Evolutionary conservation across 1,140 invertebrate species (phyloP).

Genomic region (Tetraneura akinire): DNA sequence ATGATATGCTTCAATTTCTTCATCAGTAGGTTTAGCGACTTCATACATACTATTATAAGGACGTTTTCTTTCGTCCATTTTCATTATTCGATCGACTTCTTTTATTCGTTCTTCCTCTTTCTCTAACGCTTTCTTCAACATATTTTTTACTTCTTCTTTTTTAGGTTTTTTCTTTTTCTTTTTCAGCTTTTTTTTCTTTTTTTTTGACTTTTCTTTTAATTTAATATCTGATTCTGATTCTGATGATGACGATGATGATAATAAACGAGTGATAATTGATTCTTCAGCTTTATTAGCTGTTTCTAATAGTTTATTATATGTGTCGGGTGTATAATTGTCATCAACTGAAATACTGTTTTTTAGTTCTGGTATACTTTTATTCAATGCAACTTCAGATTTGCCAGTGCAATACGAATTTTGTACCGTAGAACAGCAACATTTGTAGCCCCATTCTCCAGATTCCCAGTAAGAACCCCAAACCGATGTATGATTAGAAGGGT

Average conservation of each 20-base stretch:
- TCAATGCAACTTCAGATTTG: constrained; percentile 68
- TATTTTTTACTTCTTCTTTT: constrained; percentile 58
- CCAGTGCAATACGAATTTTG: constrained; percentile 90
- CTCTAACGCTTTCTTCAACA: constrained; percentile 59
- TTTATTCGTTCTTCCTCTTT: constrained; percentile 61
- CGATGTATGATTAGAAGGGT: constrained; percentile 87
- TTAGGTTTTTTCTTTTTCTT: constrained; percentile 59
- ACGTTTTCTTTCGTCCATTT: constrained; percentile 84
- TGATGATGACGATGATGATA: constrained; percentile 10
- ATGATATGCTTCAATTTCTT: constrained; percentile 91
- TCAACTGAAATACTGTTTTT: constrained; percentile 36
- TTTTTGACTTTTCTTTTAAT: constrained; percentile 68
- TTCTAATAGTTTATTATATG: constrained; percentile 57
- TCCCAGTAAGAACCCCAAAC: constrained; percentile 97
- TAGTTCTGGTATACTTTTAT: constrained; percentile 45
- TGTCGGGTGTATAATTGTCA: constrained; percentile 59
- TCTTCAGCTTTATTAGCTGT: background rate
- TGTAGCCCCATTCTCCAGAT: constrained; percentile 90
- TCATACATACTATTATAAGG: constrained; percentile 89
- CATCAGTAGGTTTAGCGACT: constrained; percentile 79
- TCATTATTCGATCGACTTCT: constrained; percentile 68
- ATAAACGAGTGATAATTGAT: background rate
- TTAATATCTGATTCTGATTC: constrained; percentile 67
- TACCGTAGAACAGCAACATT: constrained; percentile 92
- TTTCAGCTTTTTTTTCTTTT: constrained; percentile 62